Base-by-base conservation (phyloP, 23 tunicate genomes). In the Oikopleura dioica region DNA sequence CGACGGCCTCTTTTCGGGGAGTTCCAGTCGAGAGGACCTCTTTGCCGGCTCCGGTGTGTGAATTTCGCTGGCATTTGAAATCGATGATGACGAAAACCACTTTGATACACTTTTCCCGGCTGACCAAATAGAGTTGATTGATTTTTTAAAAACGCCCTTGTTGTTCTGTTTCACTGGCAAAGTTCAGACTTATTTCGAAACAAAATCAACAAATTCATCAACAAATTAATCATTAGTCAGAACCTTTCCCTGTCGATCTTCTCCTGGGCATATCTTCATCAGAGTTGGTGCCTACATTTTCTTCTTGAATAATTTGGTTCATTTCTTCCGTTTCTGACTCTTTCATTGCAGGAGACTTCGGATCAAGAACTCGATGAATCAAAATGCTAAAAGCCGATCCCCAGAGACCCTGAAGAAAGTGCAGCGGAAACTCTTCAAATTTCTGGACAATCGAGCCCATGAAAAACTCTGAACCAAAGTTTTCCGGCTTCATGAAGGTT, bases 361-460 rank as follows among this genome's bases (percentile, higher is more conserved):
- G 44, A 58, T 75, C 77, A 4, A 37, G 51, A 69, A 94, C 72
- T 37, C 99, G 82, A 58, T 94, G 84, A 44, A 94, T 83, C 1
- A 94, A 37, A 35, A 94, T 94, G 16, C 88, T 83, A 69, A 86
- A 94, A 1, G 99, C 99, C 51, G 88, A 83, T 36, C 99, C 99
- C 99, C 99, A 94, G 1, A 94, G 75, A 0, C 99, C 99, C 95
- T 94, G 79, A 12, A 94, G 76, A 79, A 94, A 94, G 68, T 94
- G 88, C 37, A 94, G 78, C 0, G 99, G 99, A 58, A 50, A 51
- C 76, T 94, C 99, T 1, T 79, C 78, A 37, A 37, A 80, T 38
- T 83, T 38, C 38, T 79, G 79, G 30, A 69, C 81, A 29, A 86
- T 38, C 29, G 84, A 77, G 9, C 95, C 95, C 79, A 80, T 86